Evolutionary conservation across 2,797 vertebrate genomes (phyloP).

Genomic region (Sardinella longiceps): DNA sequence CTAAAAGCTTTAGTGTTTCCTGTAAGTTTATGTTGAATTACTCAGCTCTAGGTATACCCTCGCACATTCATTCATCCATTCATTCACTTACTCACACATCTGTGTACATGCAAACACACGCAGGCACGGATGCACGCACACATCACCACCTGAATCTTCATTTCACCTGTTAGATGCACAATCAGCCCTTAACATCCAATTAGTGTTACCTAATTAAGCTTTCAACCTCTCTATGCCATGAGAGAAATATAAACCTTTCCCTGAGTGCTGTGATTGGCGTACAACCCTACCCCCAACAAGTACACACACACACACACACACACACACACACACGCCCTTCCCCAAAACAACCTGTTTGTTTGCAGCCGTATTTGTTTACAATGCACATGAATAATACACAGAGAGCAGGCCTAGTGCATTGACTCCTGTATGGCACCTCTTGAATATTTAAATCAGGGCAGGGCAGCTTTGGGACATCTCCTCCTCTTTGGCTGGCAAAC

Average conservation of each 20-base stretch:
- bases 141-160: not conserved
- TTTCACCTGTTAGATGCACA: not conserved
- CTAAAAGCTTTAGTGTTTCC: not conserved
- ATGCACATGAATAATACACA: not conserved
- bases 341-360: constrained; percentile 17
- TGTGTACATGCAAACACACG: not conserved
- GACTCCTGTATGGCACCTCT: constrained; percentile 3
- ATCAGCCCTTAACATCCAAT: not conserved
- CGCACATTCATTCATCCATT: not conserved
- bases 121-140: not conserved
- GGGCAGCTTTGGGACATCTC: not conserved
- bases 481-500: constrained; percentile 12
- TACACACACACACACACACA: too few relatives aligned
- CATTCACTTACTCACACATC: not conserved
- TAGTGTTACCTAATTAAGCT: not conserved
- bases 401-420: not conserved
- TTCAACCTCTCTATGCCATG: constrained; percentile 1
- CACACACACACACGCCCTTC: too few relatives aligned
- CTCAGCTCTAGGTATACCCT: not conserved
- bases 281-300: not conserved
- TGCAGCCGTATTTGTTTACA: constrained; percentile 15
- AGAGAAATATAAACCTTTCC: constrained; percentile 2
- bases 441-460: constrained; percentile 24
- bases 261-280: not conserved
- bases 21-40: too few relatives aligned